Evolutionary conservation across 2,113 vertebrate genomes (phyloP), one percentile per base, ranked within the genome.

Genomic region (Ceyx cyanopectus): DNA sequence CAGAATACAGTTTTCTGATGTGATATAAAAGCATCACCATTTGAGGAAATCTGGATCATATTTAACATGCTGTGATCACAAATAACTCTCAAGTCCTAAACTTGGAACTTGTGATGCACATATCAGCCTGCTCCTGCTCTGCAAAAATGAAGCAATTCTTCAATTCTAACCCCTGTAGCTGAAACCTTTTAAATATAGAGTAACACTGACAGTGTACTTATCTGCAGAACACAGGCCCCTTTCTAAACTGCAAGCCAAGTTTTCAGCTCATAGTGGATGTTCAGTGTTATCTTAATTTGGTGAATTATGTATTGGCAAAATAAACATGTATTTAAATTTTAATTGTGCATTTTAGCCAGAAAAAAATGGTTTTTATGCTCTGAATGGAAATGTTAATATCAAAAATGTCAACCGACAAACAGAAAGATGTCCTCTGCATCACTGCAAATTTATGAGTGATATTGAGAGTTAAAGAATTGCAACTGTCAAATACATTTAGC

Each of bases 261-360:
- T 89, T 79, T 57, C 34, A 87, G 60, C 62, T 89, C 50, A 56
- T 46, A 43, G 80, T 60, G 69, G 76, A 81, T 90, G 63, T 85
- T 94, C 76, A 67, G 17, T 62, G 62, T 88, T 95, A 93, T 87
- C 81, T 94, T 85, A 81, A 85, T 77, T 81, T 72, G 58, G 46
- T 93, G 81, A 97, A 75, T 89, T 85, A 79, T 20, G 53, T 73
- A 93, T 95, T 85, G 43, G 65, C 62, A 93, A 88, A 93, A 89
- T 88, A 92, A 95, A 94, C 87, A 87, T 13, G 15, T 24, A 88
- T 95, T 95, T 95, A 89, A 90, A 92, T 91, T 87, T 79, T 70
- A 90, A 74, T 51, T 27, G 56, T 70, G 67, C 29, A 30, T 63
- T 95, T 93, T 50, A 88, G 75, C 81, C 74, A 90, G 76, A 82